phyloP scores from a whole-genome alignment of 2,888 invertebrate genomes.

The Nebria salina region DNA sequence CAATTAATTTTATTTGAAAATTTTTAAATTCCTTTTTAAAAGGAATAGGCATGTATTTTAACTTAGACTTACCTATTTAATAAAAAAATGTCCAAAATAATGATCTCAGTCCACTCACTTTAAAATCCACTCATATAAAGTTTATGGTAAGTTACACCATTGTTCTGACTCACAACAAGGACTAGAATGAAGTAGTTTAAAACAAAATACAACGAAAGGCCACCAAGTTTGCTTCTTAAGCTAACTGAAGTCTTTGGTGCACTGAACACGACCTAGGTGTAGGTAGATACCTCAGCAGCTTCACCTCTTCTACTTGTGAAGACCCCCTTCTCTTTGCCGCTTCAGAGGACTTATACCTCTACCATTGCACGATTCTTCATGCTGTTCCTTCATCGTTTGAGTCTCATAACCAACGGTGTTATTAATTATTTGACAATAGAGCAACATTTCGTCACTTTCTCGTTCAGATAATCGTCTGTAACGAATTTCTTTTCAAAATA shows the following conservation, averaged over 20 bases:
- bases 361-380: not conserved
- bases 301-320: not conserved
- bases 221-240: not conserved
- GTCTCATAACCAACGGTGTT: not conserved
- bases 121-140: not conserved
- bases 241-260: slow-evolving; percentile 1
- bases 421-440: slow-evolving; percentile 1
- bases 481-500: not conserved
- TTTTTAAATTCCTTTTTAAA: too few species aligned
- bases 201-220: not conserved
- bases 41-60: too few species aligned
- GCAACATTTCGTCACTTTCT: not conserved
- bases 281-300: slow-evolving; percentile 1
- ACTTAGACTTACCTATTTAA: not conserved
- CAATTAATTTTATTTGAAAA: not conserved
- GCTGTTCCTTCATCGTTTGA: not conserved
- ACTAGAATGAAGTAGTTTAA: not conserved
- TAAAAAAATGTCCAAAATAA: not conserved
- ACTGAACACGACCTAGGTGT: slow-evolving; percentile 1
- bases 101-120: not conserved
- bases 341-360: not conserved
- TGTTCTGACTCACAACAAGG: not conserved
- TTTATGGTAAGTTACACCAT: not conserved
- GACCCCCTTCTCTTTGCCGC: not conserved
- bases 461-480: not conserved